Base-by-base conservation (phyloP, 2,888 invertebrate genomes). In the Arrhopalites spinosus region DNA sequence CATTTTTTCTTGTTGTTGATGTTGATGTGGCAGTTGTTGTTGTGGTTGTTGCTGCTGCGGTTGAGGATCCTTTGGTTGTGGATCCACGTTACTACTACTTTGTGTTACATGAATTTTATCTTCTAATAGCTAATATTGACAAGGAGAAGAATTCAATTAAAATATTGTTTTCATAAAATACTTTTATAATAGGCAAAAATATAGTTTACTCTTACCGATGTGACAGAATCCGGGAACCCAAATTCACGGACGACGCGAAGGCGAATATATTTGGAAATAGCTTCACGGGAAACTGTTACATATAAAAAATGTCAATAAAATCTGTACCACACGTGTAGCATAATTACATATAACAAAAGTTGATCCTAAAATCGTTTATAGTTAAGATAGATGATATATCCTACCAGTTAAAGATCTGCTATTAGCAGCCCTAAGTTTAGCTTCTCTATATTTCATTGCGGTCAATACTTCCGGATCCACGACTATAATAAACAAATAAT, bases 211-310 rank as follows among this genome's bases (percentile, higher is more conserved):
- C 63, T 67, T 74, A 93, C 89, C 85, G 93, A 92, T 7, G 93
- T 92, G 17, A 93, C 92, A 15, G 91, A 89, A 86, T 98, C 97
- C 0, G 97, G 97, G 77, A 96, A 89, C 84, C 96, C 95, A 86
- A 95, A 93, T 87, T 98, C 97, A 66, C 97, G 90, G 17, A 97
- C 96, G 1, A 96, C 95, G 8, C 96, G 90, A 83, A 98, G 86
- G 75, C 95, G 91, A 80, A 95, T 90, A 88, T 91, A 89, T 80
- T 91, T 88, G 83, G 90, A 90, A 78, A 94, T 91, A 84, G 93
- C 91, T 81, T 90, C 90, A 72, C 92, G 89, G 80, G 93, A 92
- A 8, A 92, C 90, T 78, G 93, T 88, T 78, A 91, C 91, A 85
- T 95, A 95, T 72, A 93, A 7, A 36, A 11, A 36, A 11, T 36